Percentiles rank a stretch among this genome's conserved stretches.
Evolutionary conservation across 2,888 invertebrate genomes (phyloP).

Genomic region (Bombylius discolor): DNA sequence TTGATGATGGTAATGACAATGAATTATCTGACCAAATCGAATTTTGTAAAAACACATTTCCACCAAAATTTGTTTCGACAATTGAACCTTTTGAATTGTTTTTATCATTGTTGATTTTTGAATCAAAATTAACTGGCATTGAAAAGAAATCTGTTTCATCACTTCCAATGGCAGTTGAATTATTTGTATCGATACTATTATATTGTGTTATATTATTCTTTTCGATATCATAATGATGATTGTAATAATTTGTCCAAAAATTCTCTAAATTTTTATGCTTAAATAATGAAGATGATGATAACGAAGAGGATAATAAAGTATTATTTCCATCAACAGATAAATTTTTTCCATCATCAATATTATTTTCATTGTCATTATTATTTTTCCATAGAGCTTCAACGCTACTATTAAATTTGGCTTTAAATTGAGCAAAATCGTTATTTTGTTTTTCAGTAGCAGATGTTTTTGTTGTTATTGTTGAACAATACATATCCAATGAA

Average conservation of each 20-base stretch:
- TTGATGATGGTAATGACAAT: no score
- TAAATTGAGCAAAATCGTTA: conserved; percentile 24
- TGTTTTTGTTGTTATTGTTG: conserved; percentile 1
- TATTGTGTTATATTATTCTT: conserved; percentile 8
- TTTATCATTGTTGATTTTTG: neutral
- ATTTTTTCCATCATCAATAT: neutral
- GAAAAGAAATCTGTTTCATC: conserved; percentile 19
- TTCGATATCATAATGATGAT: conserved; percentile 22
- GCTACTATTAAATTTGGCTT: conserved; percentile 51
- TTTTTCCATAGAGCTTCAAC: conserved; percentile 53
- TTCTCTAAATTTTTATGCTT: conserved; percentile 22
- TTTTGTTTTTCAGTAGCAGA: conserved; percentile 14
- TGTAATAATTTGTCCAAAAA: conserved; percentile 27
- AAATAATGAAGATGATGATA: conserved; percentile 3
- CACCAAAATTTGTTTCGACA: conserved; percentile 15
- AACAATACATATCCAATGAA: conserved; percentile 3
- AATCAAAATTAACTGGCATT: conserved; percentile 20
- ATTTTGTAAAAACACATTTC: conserved; percentile 38
- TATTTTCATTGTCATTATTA: conserved; percentile 15
- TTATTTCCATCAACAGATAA: neutral
- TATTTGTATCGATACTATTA: conserved; percentile 8
- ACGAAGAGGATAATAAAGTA: neutral
- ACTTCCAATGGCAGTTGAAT: no score
- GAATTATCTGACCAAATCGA: conserved; percentile 41
- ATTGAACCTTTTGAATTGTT: no score